A percentile compares a stretch with the other conserved stretches of the same genome.
phyloP scores from a whole-genome alignment of 2,888 invertebrate species.

The Acleris literana region DNA sequence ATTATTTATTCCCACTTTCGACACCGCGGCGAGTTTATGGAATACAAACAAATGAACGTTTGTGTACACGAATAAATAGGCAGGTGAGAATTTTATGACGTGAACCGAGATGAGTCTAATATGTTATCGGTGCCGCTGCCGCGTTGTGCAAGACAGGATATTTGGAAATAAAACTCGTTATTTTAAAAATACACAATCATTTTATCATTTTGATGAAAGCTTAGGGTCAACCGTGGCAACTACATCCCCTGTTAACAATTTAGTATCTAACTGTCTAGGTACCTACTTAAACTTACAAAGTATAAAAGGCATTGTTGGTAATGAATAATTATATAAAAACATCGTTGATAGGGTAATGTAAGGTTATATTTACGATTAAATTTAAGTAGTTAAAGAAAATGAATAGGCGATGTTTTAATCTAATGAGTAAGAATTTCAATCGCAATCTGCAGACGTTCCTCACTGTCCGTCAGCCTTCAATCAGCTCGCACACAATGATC shows the following conservation, averaged over 20 bases:
- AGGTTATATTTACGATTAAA: too few species aligned
- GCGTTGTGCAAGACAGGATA: slow-evolving; percentile 25
- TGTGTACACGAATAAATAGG: slow-evolving; percentile 60
- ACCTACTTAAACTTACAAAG: not conserved
- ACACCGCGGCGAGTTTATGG: slow-evolving; percentile 56
- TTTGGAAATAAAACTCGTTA: slow-evolving; percentile 15
- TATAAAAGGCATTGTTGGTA: too few species aligned
- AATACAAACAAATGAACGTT: slow-evolving; percentile 70
- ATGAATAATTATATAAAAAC: too few species aligned
- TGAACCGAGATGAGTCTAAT: slow-evolving; percentile 39
- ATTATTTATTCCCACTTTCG: slow-evolving; percentile 76
- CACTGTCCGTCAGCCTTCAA: slow-evolving; percentile 41
- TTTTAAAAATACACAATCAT: not conserved
- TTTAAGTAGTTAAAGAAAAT: slow-evolving; percentile 1
- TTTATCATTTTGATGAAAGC: too few species aligned
- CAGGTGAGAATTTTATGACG: slow-evolving; percentile 51
- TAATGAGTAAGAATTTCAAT: slow-evolving; percentile 29
- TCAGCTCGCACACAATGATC: slow-evolving; percentile 29
- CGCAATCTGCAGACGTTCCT: slow-evolving; percentile 28
- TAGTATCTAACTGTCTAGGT: not conserved
- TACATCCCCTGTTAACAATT: too few species aligned
- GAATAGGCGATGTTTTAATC: slow-evolving; percentile 18
- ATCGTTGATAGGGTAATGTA: too few species aligned
- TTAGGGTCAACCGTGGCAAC: too few species aligned
- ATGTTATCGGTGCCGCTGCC: slow-evolving; percentile 37